Evolutionary conservation across 1,140 invertebrate species (phyloP).

Genomic region (Drosophila rufa): DNA sequence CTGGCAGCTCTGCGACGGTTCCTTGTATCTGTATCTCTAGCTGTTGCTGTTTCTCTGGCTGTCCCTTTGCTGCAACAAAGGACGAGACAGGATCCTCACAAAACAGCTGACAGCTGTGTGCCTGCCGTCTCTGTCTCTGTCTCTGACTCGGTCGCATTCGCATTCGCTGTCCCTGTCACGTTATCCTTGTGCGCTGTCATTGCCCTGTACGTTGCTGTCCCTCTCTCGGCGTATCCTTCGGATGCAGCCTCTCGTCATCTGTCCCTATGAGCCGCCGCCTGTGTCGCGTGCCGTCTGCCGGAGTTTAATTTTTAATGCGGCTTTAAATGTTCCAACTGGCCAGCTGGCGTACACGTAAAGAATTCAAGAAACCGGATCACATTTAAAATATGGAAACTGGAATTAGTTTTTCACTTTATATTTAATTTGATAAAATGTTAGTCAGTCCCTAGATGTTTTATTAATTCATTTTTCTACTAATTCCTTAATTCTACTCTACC

Average conservation of each 20-base stretch:
- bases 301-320: conserved; percentile 44
- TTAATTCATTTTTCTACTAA: too few species aligned
- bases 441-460: neutral
- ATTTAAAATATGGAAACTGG: neutral
- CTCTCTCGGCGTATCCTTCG: conserved; percentile 16
- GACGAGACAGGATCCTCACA: conserved; percentile 57
- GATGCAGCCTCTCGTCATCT: conserved; percentile 37
- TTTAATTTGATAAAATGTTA: neutral
- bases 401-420: neutral
- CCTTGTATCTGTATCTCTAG: conserved; percentile 7
- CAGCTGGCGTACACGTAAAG: conserved; percentile 24
- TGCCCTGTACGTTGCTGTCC: conserved; percentile 36
- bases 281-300: conserved; percentile 62
- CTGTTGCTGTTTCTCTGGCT: conserved; percentile 23
- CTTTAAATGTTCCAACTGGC: conserved; percentile 49
- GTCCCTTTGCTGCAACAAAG: conserved; percentile 47
- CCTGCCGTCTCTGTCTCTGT: conserved; percentile 12
- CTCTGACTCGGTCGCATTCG: conserved; percentile 6
- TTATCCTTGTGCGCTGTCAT: conserved; percentile 68
- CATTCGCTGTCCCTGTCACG: conserved; percentile 32
- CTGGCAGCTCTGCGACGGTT: conserved; percentile 6
- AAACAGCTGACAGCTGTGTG: conserved; percentile 79
- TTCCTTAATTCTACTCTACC: neutral
- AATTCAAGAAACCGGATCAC: neutral
- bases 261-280: conserved; percentile 4